Evolutionary conservation across 92 coral and sea anemone genomes (phyloP).

Genomic region (Hydrozoanthus gracilis): DNA sequence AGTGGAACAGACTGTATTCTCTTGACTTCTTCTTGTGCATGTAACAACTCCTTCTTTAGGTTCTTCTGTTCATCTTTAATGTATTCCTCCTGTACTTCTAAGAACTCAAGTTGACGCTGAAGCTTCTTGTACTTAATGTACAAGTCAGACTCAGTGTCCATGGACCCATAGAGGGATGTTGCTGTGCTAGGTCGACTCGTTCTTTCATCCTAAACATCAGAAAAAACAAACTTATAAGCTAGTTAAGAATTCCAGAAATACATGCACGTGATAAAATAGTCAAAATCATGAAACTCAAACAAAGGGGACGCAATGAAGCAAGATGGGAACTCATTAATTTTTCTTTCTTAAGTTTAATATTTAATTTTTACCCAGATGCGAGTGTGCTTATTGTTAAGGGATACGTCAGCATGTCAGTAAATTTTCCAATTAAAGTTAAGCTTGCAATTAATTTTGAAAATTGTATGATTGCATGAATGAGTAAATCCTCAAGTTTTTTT

Average conservation of each 20-base stretch:
- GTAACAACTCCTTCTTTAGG: slow-evolving; percentile 93
- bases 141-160: slow-evolving; percentile 87
- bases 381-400: too few relatives aligned
- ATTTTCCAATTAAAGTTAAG: too few relatives aligned
- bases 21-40: slow-evolving; percentile 99
- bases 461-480: too few relatives aligned
- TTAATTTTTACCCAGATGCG: too few relatives aligned
- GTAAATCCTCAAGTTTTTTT: too few relatives aligned
- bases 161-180: slow-evolving; percentile 72
- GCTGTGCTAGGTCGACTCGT: slow-evolving; percentile 74
- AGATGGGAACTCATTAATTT: too few relatives aligned
- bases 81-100: slow-evolving; percentile 98
- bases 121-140: slow-evolving; percentile 95
- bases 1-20: slow-evolving; percentile 98
- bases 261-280: too few relatives aligned
- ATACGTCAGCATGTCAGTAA: too few relatives aligned
- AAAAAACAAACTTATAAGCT: neutral
- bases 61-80: slow-evolving; percentile 99
- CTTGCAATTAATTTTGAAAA: too few relatives aligned
- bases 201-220: slow-evolving; percentile 16
- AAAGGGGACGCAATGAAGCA: too few relatives aligned
- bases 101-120: slow-evolving; percentile 93
- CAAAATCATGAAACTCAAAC: too few relatives aligned
- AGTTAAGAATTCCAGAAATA: neutral
- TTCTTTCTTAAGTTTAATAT: too few relatives aligned